Conservation (phyloP, 2,113 vertebrate genomes). For the Puntigrus tetrazona region DNA sequence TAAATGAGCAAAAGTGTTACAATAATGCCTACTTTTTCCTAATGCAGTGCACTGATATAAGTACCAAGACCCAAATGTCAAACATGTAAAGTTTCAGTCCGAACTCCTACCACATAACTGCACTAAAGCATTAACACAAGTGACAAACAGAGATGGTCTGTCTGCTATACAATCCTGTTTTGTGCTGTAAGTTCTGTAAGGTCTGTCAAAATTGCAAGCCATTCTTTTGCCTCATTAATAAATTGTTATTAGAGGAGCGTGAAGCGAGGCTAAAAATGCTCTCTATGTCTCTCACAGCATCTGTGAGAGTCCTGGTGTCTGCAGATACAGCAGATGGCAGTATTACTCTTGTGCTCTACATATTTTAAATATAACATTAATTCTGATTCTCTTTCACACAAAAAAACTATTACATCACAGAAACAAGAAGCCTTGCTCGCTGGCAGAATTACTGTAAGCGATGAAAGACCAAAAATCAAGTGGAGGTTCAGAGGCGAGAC, state of each 20-base stretch:
- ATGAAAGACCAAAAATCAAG: neutral
- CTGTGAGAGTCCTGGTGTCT: constrained; percentile 14
- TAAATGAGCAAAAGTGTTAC: neutral
- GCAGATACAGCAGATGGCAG: constrained; percentile 72
- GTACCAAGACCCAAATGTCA: neutral
- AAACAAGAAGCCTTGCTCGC: neutral
- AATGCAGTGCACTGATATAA: neutral
- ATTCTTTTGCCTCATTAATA: neutral
- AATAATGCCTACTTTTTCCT: neutral
- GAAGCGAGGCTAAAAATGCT: neutral
- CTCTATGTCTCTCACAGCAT: neutral
- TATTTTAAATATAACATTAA: constrained; percentile 33
- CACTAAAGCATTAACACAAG: neutral
- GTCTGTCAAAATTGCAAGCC: neutral
- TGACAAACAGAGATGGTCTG: neutral
- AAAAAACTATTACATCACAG: neutral
- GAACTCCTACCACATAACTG: neutral
- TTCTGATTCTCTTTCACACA: constrained; percentile 2
- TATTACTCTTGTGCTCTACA: constrained; percentile 62
- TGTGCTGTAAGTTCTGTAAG: neutral
- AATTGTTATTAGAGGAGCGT: neutral
- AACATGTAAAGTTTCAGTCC: neutral
- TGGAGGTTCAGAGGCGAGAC: constrained; percentile 5
- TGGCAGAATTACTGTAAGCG: neutral
- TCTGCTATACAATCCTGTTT: neutral